Base-by-base conservation (phyloP, 2,113 vertebrate species). In the Amphiprion ocellaris region DNA sequence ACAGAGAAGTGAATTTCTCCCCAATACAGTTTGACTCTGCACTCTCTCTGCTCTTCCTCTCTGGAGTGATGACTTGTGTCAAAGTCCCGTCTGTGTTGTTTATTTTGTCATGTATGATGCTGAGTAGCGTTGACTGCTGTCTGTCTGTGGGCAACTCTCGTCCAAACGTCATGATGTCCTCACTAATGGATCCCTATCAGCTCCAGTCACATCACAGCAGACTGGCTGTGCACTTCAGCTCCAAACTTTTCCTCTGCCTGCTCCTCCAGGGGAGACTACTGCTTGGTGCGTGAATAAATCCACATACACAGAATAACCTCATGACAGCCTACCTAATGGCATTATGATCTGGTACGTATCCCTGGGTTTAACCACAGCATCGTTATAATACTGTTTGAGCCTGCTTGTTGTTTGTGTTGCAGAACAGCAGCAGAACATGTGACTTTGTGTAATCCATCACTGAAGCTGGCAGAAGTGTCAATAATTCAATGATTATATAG, bases 141-240 rank as follows among this genome's bases (percentile, higher is more conserved):
- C 58, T 77, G 75, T 74, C 79, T 80, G 64, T 64, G 63, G 75
- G 71, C 69, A 14, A 76, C 67, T 59, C 74, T 77, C 10, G 4
- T 70, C 61, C 60, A 66, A 78, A 33, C 67, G 65, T 63, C 70
- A 53, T 41, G 62, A 75, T 21, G 80, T 81, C 62, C 24, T 39
- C 64, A 53, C 77, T 73, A 61, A 79, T 76, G 83, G 65, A 81
- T 58, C 60, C 24, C 69, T 55, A 63, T 77, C 81, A 84, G 55
- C 58, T 50, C 49, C 10, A 26, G 58, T 78, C 73, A 81, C 44
- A 72, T 86, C 77, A 68, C 54, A 53, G 28, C 12, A n/a, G 15
- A 61, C 17, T 72, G 53, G 50, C 39, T 77, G 55, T 70, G 72
- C 86, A 83, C 64, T 69, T 80, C 58, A 44, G 63, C 50, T 56